phyloP scores from a whole-genome alignment of 1,140 invertebrate species.

The Xylocopa sonorina region DNA sequence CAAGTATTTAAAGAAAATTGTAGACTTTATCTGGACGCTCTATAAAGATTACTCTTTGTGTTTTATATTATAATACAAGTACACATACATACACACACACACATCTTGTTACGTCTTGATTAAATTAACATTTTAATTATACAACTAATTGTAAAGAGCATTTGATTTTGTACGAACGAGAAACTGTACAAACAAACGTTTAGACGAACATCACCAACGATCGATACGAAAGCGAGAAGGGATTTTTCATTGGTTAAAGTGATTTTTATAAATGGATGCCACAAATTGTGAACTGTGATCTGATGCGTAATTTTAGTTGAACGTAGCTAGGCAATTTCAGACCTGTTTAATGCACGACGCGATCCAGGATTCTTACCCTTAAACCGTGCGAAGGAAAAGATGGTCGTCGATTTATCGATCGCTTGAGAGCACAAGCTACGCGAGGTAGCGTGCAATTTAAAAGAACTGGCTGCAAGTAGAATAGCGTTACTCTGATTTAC shows the following conservation, averaged over 20 bases:
- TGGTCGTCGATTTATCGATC: conserved; percentile 39
- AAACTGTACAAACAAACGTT: conserved; percentile 1
- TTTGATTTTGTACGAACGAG: not conserved
- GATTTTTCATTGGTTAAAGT: conserved; percentile 19
- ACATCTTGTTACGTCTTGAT: not conserved
- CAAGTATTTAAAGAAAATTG: no score
- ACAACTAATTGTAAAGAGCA: not conserved
- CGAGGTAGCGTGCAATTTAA: not conserved
- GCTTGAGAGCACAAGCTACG: conserved; percentile 3
- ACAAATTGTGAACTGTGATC: conserved; percentile 70
- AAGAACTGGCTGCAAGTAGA: not conserved
- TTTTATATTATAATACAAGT: no score
- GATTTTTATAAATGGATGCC: conserved; percentile 39
- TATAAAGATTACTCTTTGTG: not conserved
- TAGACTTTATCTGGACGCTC: not conserved
- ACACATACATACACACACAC: not conserved
- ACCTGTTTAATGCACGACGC: conserved; percentile 40
- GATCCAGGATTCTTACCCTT: conserved; percentile 3
- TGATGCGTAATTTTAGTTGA: conserved; percentile 65
- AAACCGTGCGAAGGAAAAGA: conserved; percentile 31
- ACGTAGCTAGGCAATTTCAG: conserved; percentile 36
- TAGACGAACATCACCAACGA: not conserved
- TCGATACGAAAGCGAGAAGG: not conserved
- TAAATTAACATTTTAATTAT: conserved; percentile 8
- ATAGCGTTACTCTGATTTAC: conserved; percentile 11